A percentile compares a stretch with the other conserved stretches of the same genome.
Conservation (phyloP, 2,888 invertebrate species). For the Drosophila mayaguana region DNA sequence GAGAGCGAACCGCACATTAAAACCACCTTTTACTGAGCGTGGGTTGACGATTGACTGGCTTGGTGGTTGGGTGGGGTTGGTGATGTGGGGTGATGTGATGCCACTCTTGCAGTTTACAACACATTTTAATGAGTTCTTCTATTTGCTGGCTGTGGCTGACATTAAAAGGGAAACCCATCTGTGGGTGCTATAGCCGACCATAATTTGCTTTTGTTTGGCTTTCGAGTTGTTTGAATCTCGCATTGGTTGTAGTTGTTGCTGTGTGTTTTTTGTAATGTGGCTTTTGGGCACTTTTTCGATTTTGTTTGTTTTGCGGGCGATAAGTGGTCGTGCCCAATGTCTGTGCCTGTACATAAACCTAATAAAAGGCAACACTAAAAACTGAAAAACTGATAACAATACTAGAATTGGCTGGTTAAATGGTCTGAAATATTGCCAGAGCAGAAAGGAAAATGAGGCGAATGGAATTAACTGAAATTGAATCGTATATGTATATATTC, state of each 20-base stretch:
- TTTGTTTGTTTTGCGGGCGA: conserved; percentile 76
- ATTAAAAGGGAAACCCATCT: conserved; percentile 24
- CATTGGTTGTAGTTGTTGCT: conserved; percentile 9
- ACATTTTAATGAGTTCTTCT: conserved; percentile 71
- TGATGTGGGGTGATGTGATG: conserved; percentile 12
- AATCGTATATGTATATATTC: neutral
- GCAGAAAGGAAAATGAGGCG: neutral
- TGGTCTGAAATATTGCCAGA: conserved; percentile 33
- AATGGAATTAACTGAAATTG: neutral
- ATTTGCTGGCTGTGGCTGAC: conserved; percentile 33
- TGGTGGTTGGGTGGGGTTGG: neutral
- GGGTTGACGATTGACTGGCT: neutral
- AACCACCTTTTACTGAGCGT: conserved; percentile 46
- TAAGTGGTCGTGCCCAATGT: conserved; percentile 62
- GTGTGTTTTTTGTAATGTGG: conserved; percentile 43
- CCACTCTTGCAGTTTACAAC: conserved; percentile 49
- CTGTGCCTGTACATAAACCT: conserved; percentile 24
- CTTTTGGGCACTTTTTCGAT: conserved; percentile 63
- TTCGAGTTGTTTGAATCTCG: conserved; percentile 44
- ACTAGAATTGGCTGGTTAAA: conserved; percentile 43
- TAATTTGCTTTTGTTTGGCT: conserved; percentile 61
- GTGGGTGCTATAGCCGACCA: conserved; percentile 45
- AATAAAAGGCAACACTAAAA: conserved; percentile 24
- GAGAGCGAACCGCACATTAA: conserved; percentile 39
- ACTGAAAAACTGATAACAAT: conserved; percentile 26